Percentiles rank a stretch among this genome's conserved stretches.
Evolutionary conservation across 2,888 invertebrate species (phyloP).

Genomic region (Camponotus fellah): DNA sequence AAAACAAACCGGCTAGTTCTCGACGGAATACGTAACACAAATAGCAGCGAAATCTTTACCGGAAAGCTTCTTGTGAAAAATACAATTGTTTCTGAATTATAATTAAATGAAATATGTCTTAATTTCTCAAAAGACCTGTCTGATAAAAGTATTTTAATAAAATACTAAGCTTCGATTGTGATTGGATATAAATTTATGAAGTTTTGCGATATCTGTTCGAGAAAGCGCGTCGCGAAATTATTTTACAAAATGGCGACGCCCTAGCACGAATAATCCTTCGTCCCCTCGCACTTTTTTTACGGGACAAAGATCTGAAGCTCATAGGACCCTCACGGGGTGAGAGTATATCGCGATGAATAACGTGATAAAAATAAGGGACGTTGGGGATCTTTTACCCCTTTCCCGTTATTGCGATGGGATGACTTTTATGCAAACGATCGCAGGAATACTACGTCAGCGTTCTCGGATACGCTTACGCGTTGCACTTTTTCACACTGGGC

Average conservation of each 20-base stretch:
- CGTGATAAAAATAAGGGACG: conserved; percentile 69
- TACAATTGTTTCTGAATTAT: background rate
- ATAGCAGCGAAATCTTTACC: conserved; percentile 20
- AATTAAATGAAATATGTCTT: background rate
- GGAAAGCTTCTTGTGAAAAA: conserved; percentile 11
- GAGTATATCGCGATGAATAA: conserved; percentile 62
- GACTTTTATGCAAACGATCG: conserved; percentile 74
- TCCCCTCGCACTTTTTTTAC: conserved; percentile 51
- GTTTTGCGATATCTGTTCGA: background rate
- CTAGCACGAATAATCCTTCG: conserved; percentile 38
- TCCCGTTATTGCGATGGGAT: conserved; percentile 40
- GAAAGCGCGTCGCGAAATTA: conserved; percentile 7
- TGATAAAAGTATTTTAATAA: background rate
- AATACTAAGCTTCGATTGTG: background rate
- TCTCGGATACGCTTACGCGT: conserved; percentile 49
- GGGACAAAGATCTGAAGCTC: conserved; percentile 63
- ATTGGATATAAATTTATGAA: conserved; percentile 23
- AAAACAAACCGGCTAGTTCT: conserved; percentile 36
- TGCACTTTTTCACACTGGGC: conserved; percentile 66
- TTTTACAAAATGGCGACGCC: conserved; percentile 4
- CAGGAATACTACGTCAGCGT: conserved; percentile 66
- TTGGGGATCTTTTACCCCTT: conserved; percentile 59
- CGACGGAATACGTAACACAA: conserved; percentile 46
- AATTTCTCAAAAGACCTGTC: background rate
- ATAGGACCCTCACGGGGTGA: conserved; percentile 24